Conservation (phyloP, 2,113 vertebrate genomes). For the Protobothrops mucrosquamatus region DNA sequence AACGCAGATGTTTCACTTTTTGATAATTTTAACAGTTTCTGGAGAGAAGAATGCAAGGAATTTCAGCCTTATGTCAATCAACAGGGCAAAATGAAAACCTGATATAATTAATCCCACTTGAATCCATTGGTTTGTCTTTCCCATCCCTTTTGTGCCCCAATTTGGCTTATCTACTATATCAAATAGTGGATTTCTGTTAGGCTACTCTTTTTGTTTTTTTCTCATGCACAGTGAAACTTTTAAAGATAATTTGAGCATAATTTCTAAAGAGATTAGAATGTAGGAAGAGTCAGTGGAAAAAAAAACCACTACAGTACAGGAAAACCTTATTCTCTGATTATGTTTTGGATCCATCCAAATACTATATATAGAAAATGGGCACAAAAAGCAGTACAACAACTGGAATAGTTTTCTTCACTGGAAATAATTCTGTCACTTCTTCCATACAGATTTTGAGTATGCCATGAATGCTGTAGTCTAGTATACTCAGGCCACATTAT, state of each 20-base stretch:
- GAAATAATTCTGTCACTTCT: not conserved
- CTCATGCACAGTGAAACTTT: not conserved
- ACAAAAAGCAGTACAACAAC: not conserved
- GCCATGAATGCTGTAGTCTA: not conserved
- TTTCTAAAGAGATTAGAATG: not conserved
- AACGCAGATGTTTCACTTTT: conserved; percentile 28
- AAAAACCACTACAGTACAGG: not conserved
- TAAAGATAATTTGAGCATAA: conserved; percentile 5
- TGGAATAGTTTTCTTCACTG: not conserved
- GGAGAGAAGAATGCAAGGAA: conserved; percentile 19
- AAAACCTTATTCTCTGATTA: not conserved
- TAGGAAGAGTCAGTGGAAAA: not conserved
- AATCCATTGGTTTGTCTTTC: conserved; percentile 22
- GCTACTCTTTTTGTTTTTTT: conserved; percentile 1
- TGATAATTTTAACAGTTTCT: conserved; percentile 34
- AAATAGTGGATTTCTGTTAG: conserved; percentile 17
- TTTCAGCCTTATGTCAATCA: conserved; percentile 28
- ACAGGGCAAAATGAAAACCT: conserved; percentile 26
- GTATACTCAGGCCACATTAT: not conserved
- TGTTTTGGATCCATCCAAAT: not conserved
- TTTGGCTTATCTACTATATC: conserved; percentile 19
- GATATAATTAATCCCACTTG: conserved; percentile 34
- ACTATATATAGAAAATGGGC: not conserved
- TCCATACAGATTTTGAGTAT: not conserved
- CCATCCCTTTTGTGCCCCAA: not conserved